These are phyloP conservation scores for Hassar affinis DNA, from an alignment of 2,113 vertebrate genomes.

Conservation along the genomic window DNA sequence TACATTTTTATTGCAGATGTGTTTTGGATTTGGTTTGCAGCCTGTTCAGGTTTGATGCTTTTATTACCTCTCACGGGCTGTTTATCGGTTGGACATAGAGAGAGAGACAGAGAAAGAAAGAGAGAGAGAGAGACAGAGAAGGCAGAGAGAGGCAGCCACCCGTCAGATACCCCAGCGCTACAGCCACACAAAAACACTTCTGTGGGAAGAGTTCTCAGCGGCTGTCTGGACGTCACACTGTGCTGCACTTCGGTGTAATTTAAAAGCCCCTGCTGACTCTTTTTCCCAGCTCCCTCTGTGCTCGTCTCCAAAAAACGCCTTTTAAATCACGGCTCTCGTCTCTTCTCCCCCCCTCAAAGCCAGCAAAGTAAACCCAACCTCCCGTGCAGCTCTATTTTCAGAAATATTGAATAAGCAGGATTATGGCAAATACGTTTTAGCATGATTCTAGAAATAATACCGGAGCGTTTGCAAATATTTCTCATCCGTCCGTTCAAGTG, in stretches of 20 bases:
- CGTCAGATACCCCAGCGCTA: slow-evolving; percentile 57
- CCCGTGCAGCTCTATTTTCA: slow-evolving; percentile 59
- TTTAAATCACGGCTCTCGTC: slow-evolving; percentile 70
- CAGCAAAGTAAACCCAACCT: slow-evolving; percentile 54
- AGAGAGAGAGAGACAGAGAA: not conserved
- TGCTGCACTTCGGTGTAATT: slow-evolving; percentile 75
- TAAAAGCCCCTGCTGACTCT: slow-evolving; percentile 72
- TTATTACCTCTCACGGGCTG: slow-evolving; percentile 76
- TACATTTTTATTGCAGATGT: slow-evolving; percentile 73
- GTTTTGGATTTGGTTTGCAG: slow-evolving; percentile 77
- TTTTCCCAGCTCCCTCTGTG: slow-evolving; percentile 62
- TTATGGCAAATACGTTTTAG: slow-evolving; percentile 56
- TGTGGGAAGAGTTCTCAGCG: slow-evolving; percentile 74
- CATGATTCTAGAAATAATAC: slow-evolving; percentile 51
- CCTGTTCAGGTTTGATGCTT: slow-evolving; percentile 75
- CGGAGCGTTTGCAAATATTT: slow-evolving; percentile 66
- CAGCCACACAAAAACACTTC: slow-evolving; percentile 73
- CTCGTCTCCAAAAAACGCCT: slow-evolving; percentile 66
- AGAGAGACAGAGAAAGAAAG: not conserved
- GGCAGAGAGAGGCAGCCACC: slow-evolving; percentile 58
- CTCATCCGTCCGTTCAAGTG: slow-evolving; percentile 73
- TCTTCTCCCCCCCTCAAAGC: slow-evolving; percentile 53
- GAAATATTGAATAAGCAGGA: slow-evolving; percentile 63
- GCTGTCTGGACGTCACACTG: slow-evolving; percentile 80
- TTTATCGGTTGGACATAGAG: slow-evolving; percentile 60